A percentile compares a stretch with the other conserved stretches of the same genome.
phyloP scores from a whole-genome alignment of 2,888 invertebrate species.

The Drosophila anomelani region DNA sequence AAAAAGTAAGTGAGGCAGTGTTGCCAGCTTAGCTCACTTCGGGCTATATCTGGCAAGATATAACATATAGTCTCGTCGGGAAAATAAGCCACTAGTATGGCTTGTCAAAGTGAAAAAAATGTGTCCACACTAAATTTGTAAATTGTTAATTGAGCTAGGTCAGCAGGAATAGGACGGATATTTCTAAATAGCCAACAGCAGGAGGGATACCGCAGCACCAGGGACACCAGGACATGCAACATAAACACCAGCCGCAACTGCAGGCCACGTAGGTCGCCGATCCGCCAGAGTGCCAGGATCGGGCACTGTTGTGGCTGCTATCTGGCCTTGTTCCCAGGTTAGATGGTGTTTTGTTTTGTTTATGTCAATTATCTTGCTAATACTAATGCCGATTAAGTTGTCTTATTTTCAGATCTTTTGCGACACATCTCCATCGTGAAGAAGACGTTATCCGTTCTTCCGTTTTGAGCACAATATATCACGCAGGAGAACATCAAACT shows the following conservation, averaged over 20 bases:
- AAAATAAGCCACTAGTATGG: too few relatives aligned
- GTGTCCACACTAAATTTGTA: too few relatives aligned
- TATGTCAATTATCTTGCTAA: slow-evolving; percentile 67
- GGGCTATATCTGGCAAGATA: too few relatives aligned
- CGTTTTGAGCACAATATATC: slow-evolving; percentile 88
- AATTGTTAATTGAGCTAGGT: too few relatives aligned
- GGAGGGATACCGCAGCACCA: too few relatives aligned
- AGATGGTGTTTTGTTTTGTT: slow-evolving; percentile 25
- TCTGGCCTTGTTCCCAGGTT: slow-evolving; percentile 89
- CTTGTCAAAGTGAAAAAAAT: too few relatives aligned
- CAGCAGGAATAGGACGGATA: too few relatives aligned
- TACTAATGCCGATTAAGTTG: slow-evolving; percentile 35
- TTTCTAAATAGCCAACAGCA: too few relatives aligned
- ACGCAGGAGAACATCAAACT: slow-evolving; percentile 91
- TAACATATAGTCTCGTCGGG: too few relatives aligned
- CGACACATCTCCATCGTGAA: slow-evolving; percentile 92
- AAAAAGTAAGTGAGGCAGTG: not conserved
- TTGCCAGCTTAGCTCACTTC: too few relatives aligned
- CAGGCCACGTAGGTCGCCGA: slow-evolving; percentile 61
- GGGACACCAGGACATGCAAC: too few relatives aligned
- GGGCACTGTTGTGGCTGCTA: slow-evolving; percentile 85
- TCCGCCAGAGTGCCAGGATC: slow-evolving; percentile 65
- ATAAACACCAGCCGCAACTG: slow-evolving; percentile 40
- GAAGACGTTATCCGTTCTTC: slow-evolving; percentile 88
- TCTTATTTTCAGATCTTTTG: slow-evolving; percentile 87